Evolutionary conservation across 2,797 vertebrate species (phyloP).

Genomic region (Acrossocheilus fasciatus): DNA sequence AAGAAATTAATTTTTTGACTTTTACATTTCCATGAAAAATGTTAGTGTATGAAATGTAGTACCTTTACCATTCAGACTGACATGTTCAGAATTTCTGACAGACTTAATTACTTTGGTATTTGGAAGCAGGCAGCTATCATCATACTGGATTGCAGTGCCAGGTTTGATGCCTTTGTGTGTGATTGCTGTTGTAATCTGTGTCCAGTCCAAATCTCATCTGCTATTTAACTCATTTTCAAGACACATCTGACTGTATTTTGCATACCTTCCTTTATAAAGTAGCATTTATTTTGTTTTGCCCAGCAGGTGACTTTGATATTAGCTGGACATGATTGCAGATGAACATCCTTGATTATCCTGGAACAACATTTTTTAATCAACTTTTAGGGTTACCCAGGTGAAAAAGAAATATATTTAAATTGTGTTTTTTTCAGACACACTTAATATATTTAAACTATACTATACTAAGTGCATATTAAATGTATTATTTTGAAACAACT

Average conservation of each 20-base stretch:
- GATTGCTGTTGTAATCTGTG: conserved; percentile 16
- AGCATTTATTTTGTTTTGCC: not conserved
- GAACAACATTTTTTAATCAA: no score
- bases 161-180: not conserved
- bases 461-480: no score
- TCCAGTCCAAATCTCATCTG: not conserved
- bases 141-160: not conserved
- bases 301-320: not conserved
- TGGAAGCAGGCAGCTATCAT: not conserved
- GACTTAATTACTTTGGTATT: not conserved
- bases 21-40: not conserved
- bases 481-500: no score
- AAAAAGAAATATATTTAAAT: no score
- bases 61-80: not conserved
- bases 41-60: not conserved
- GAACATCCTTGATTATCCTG: not conserved
- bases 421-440: no score
- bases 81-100: not conserved
- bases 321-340: not conserved
- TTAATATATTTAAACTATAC: no score
- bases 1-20: not conserved
- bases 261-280: not conserved
- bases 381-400: not conserved
- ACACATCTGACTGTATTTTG: not conserved
- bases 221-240: not conserved